Conservation (phyloP, 2,888 invertebrate species). For the Melanophora roralis region DNA sequence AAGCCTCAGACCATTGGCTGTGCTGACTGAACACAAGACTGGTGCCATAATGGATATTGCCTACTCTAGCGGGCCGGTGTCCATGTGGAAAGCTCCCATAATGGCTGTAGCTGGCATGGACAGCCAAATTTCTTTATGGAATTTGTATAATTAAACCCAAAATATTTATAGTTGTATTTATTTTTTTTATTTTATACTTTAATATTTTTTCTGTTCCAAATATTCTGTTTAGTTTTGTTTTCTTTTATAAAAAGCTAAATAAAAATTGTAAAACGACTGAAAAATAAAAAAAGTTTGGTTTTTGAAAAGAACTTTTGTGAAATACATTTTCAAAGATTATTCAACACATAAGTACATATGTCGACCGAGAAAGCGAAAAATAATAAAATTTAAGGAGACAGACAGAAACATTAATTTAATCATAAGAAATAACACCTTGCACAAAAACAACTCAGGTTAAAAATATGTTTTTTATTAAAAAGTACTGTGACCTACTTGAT, state of each 20-base stretch:
- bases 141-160: constrained; percentile 83
- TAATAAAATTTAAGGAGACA: no score
- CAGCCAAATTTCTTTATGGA: constrained; percentile 87
- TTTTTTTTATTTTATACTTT: constrained; percentile 8
- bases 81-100: constrained; percentile 85
- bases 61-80: constrained; percentile 82
- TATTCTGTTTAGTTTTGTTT: constrained; percentile 9
- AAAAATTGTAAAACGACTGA: constrained; percentile 48
- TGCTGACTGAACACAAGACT: constrained; percentile 84
- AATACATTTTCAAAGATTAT: neutral
- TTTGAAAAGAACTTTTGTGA: neutral
- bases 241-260: constrained; percentile 17
- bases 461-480: no score
- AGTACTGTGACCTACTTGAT: no score
- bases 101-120: constrained; percentile 88
- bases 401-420: no score
- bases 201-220: constrained; percentile 16
- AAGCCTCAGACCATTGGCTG: constrained; percentile 84
- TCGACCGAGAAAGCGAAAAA: no score
- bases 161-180: constrained; percentile 29
- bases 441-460: no score
- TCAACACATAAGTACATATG: no score
- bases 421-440: no score
- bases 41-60: constrained; percentile 85
- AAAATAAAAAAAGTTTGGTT: constrained; percentile 27